Conservation (phyloP, 2,113 vertebrate genomes). For the Phaetusa simplex region DNA sequence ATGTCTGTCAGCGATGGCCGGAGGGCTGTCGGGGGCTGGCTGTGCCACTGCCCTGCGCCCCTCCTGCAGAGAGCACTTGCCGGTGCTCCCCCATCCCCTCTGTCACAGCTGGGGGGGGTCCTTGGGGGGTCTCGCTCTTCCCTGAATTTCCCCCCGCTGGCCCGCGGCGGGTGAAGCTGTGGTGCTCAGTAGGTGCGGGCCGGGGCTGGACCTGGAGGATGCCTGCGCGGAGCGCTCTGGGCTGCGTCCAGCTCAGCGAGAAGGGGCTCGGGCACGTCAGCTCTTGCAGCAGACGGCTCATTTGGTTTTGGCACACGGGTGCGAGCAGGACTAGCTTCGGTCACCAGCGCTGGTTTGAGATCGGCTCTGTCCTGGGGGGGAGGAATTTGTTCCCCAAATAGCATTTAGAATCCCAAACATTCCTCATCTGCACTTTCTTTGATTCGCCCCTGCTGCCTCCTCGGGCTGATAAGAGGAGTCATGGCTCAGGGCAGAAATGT, state of each 20-base stretch:
- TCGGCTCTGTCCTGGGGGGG: fast-evolving
- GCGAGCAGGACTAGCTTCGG: background rate
- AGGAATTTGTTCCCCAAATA: background rate
- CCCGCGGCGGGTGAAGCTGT: fast-evolving
- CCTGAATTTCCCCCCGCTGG: background rate
- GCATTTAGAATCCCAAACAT: background rate
- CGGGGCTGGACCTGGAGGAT: background rate
- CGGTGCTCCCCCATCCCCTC: fast-evolving
- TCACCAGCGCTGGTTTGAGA: background rate
- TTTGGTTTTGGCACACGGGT: background rate
- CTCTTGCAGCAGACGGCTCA: fast-evolving
- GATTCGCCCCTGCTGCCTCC: background rate
- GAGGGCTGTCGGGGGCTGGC: background rate
- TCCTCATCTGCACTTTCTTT: background rate
- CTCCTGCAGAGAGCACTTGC: background rate
- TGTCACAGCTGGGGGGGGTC: background rate
- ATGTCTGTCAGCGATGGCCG: background rate
- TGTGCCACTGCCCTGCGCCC: background rate
- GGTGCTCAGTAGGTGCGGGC: background rate
- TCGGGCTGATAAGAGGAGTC: background rate
- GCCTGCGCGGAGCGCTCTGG: fast-evolving
- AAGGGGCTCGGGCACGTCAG: fast-evolving
- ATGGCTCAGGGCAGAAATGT: background rate
- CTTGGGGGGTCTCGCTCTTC: background rate
- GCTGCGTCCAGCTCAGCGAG: background rate